A percentile compares a stretch with the other conserved stretches of the same genome.
Conservation (phyloP, 2,888 invertebrate species). For the Cheilosia pagana region DNA sequence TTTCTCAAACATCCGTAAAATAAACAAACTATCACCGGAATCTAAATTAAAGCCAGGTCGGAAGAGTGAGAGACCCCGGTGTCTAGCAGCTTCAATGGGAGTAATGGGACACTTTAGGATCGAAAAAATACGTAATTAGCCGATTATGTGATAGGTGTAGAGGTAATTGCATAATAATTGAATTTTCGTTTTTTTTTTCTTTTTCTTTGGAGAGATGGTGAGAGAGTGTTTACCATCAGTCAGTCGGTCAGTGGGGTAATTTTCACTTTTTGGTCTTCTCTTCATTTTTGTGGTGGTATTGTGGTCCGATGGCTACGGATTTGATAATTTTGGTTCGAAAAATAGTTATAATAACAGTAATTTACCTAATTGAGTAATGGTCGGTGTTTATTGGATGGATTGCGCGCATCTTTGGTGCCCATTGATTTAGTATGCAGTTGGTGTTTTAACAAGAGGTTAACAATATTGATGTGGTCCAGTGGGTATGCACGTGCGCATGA, state of each 20-base stretch:
- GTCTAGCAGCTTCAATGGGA: constrained; percentile 26
- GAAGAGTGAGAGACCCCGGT: background rate
- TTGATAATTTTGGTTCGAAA: constrained; percentile 43
- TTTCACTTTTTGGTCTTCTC: constrained; percentile 55
- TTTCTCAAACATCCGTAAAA: constrained; percentile 68
- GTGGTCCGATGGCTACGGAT: constrained; percentile 30
- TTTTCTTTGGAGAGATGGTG: constrained; percentile 25
- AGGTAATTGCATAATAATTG: constrained; percentile 58
- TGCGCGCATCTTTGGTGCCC: constrained; percentile 1
- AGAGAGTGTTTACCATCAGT: constrained; percentile 29
- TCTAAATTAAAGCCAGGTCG: constrained; percentile 42
- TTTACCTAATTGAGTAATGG: constrained; percentile 37
- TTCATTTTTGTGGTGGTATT: constrained; percentile 2
- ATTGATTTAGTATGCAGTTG: background rate
- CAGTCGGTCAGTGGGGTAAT: constrained; percentile 61
- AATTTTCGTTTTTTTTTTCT: constrained; percentile 12
- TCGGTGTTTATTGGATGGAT: constrained; percentile 11
- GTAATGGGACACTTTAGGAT: constrained; percentile 64
- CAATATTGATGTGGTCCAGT: constrained; percentile 2
- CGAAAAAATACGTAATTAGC: constrained; percentile 59
- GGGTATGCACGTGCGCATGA: constrained; percentile 9
- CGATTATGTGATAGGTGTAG: constrained; percentile 61
- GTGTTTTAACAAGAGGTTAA: constrained; percentile 5
- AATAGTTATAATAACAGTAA: background rate
- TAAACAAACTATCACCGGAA: constrained; percentile 58